Evolutionary conservation across 2,888 invertebrate species (phyloP), one percentile per base, ranked within the genome.

Genomic region (Brassicogethes aeneus): DNA sequence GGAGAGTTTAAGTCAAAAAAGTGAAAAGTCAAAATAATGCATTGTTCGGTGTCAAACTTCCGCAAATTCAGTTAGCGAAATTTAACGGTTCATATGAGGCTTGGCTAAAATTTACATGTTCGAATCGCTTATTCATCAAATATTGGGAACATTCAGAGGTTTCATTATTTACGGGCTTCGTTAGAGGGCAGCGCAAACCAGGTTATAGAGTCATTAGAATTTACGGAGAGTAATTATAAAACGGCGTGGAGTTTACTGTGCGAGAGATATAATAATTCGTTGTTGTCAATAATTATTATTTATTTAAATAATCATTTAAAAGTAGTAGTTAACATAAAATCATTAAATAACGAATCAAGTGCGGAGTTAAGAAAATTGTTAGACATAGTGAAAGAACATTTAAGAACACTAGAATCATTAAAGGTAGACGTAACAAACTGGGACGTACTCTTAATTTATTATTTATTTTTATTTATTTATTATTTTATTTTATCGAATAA

Each of bases 241-340:
- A 5, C 13, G 7, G 13, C 23, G 23, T 23, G 23, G 23, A 5
- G 10, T 5, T 7, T 23, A 23, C 10, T 23, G 10, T 23, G 23
- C 23, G 23, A 23, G 10, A 23, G 23, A 23, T 23, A 7, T 23
- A 23, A 23, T 23, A 23, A 23, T 23, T 7, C 23, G 23, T 5
- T 23, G 5, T 23, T 23, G 23, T 23, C 10, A 23, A 10, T n/a
- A n/a, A n/a, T n/a, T n/a, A n/a, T n/a, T n/a, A n/a, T n/a, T n/a
- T n/a, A n/a, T n/a, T n/a, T 23, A 23, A 23, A 47, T 2, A 48
- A 34, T 1, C 48, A 52, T 8, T 23, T 52, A 0, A 41, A 40
- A 10, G 36, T 43, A 1, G 41, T 51, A 12, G 42, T 50, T 3
- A 44, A 51, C 2, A 16, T 45, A 1, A 41, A 47, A 3, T 12